phyloP scores from a whole-genome alignment of 1,140 invertebrate species.

The Harlomillsia oculata region DNA sequence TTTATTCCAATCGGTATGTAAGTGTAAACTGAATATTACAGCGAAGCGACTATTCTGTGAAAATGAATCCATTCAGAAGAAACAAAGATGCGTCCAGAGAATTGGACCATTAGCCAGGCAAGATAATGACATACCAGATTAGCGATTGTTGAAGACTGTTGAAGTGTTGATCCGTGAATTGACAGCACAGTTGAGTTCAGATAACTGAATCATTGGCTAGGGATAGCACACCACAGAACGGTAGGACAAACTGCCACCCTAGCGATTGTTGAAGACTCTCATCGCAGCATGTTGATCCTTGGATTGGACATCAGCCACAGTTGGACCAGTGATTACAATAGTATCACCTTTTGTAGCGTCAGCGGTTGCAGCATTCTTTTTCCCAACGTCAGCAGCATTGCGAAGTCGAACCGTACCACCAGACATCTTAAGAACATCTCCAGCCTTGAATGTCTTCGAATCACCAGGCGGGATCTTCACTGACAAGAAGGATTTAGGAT shows the following conservation, averaged over 20 bases:
- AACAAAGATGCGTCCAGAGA: no score
- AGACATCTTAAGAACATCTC: conserved; percentile 17
- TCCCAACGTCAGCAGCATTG: conserved; percentile 8
- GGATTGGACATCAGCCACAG: not conserved
- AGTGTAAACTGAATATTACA: no score
- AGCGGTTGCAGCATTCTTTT: not conserved
- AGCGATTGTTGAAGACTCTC: not conserved
- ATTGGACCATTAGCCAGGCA: no score
- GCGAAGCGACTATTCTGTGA: no score
- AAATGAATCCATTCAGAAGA: no score
- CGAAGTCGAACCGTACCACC: conserved; percentile 15
- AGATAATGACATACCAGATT: no score
- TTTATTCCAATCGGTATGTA: no score
- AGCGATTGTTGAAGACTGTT: no score
- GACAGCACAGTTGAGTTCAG: no score
- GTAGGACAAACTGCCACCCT: not conserved
- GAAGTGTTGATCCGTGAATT: no score
- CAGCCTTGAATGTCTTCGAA: conserved; percentile 7
- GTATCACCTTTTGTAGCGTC: conserved; percentile 13
- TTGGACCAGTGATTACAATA: not conserved
- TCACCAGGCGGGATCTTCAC: conserved; percentile 7
- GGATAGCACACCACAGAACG: no score
- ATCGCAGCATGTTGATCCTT: conserved; percentile 7
- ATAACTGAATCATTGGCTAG: no score
- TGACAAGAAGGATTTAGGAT: conserved; percentile 14